phyloP scores from a whole-genome alignment of 2,888 invertebrate genomes.

The Atherix ibis region DNA sequence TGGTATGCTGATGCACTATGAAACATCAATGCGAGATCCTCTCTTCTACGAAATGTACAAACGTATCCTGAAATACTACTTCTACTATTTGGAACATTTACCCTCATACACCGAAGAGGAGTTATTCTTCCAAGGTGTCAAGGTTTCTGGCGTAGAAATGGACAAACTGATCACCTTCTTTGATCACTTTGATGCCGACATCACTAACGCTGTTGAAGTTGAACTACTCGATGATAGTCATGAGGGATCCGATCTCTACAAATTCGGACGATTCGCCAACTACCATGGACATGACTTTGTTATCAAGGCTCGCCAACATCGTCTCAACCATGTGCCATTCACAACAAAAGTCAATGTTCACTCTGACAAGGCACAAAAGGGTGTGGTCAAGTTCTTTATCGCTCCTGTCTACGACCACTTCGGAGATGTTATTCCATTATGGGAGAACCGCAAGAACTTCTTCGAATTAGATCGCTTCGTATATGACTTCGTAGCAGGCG shows the following conservation, averaged over 20 bases:
- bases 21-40: constrained; percentile 55
- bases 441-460: constrained; percentile 44
- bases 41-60: constrained; percentile 54
- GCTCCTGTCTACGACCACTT: constrained; percentile 51
- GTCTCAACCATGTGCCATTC: constrained; percentile 50
- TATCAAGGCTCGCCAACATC: constrained; percentile 41
- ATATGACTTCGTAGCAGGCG: constrained; percentile 42
- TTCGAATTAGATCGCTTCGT: constrained; percentile 49
- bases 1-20: constrained; percentile 41
- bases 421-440: constrained; percentile 38
- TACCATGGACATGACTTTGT: constrained; percentile 30
- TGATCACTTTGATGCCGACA: constrained; percentile 48
- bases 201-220: constrained; percentile 33
- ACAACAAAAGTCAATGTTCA: constrained; percentile 39
- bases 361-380: constrained; percentile 42
- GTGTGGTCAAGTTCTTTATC: constrained; percentile 49
- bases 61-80: constrained; percentile 39
- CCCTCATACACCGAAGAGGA: constrained; percentile 46
- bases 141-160: constrained; percentile 43
- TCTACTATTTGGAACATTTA: constrained; percentile 42
- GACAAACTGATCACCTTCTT: constrained; percentile 54
- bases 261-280: constrained; percentile 25
- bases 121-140: constrained; percentile 45
- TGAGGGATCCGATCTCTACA: constrained; percentile 16
- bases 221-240: constrained; percentile 32